Conservation (phyloP, 2,888 invertebrate genomes). For the Deroplatys truncata region DNA sequence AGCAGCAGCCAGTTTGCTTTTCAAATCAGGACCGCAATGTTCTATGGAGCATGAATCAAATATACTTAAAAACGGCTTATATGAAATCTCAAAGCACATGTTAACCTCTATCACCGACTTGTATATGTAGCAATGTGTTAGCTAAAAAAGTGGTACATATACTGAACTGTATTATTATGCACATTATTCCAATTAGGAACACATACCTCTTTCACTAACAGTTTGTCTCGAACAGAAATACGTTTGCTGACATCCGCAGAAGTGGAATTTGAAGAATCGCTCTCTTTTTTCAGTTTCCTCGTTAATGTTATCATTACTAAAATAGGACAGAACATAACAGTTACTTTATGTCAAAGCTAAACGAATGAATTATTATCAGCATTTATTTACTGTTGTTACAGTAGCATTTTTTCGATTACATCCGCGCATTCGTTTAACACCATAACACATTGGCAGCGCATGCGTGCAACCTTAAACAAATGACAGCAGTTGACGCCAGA, state of each 20-base stretch:
- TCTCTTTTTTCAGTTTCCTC: conserved; percentile 62
- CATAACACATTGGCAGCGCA: neutral
- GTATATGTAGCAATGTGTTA: too few species aligned
- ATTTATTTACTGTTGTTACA: neutral
- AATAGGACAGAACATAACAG: neutral
- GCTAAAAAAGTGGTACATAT: too few species aligned
- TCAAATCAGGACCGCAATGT: too few species aligned
- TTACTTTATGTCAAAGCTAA: neutral
- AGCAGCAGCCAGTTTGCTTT: too few species aligned
- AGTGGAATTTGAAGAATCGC: conserved; percentile 41
- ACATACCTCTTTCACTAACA: conserved; percentile 72
- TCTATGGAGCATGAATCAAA: too few species aligned
- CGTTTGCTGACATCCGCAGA: conserved; percentile 46
- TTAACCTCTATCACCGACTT: too few species aligned
- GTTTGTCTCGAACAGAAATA: conserved; percentile 72
- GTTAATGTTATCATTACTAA: conserved; percentile 64
- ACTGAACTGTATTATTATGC: too few species aligned
- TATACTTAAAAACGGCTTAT: too few species aligned
- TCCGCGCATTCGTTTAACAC: neutral
- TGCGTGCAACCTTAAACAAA: neutral
- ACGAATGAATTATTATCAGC: neutral
- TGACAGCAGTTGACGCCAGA: too few species aligned
- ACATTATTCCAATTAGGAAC: neutral
- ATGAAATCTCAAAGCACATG: too few species aligned
- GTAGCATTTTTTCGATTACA: neutral